Evolutionary conservation across 1,140 invertebrate species (phyloP).

Genomic region (Cherax destructor): DNA sequence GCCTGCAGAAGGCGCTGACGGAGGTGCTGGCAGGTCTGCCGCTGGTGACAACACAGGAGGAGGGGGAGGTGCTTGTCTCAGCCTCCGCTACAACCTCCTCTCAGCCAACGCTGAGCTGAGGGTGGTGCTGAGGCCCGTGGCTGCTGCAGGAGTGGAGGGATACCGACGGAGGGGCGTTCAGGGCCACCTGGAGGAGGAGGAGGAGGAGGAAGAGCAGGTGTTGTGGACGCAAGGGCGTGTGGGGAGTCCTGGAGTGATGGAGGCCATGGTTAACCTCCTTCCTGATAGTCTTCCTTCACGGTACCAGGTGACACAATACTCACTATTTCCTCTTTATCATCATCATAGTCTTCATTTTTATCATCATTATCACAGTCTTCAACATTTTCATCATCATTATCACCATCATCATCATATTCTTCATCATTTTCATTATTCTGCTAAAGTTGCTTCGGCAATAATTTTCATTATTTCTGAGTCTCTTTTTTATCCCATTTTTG

Average conservation of each 20-base stretch:
- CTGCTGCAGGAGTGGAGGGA: not conserved
- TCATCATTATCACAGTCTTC: no score
- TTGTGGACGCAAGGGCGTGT: slow-evolving; percentile 40
- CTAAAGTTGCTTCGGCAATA: no score
- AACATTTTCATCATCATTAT: no score
- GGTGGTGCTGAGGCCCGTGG: not conserved
- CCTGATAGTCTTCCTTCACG: not conserved
- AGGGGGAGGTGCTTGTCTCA: slow-evolving; percentile 14
- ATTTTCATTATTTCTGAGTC: no score
- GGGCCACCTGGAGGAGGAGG: not conserved
- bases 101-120: slow-evolving; percentile 28
- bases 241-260: slow-evolving; percentile 37
- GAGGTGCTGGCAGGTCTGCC: not conserved
- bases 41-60: no score
- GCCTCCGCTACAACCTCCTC: slow-evolving; percentile 21
- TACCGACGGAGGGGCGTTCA: not conserved
- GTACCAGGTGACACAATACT: slow-evolving; percentile 10
- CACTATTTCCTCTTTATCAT: no score
- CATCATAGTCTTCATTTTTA: no score
- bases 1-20: not conserved
- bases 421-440: no score
- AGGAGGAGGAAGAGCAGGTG: slow-evolving; percentile 13
- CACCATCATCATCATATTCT: no score
- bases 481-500: no score
- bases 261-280: slow-evolving; percentile 17